These are phyloP conservation scores for Phytoseiulus persimilis DNA, from an alignment of 2,888 invertebrate species.

Conservation along the genomic window DNA sequence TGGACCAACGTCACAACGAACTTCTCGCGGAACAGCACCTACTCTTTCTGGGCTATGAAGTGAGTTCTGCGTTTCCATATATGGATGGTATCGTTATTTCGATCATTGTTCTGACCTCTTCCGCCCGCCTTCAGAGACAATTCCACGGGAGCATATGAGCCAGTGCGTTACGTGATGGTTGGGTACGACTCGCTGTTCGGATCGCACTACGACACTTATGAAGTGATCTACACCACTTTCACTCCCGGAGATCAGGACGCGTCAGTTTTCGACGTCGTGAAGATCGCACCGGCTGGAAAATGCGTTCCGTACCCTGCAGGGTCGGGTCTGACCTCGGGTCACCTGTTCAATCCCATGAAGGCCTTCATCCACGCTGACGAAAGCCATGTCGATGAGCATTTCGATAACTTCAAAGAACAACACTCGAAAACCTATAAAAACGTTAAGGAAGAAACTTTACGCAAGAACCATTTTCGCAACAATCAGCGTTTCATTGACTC, in stretches of 20 bases:
- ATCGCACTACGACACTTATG: slow-evolving; percentile 91
- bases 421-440: slow-evolving; percentile 63
- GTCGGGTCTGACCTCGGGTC: slow-evolving; percentile 64
- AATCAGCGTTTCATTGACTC: slow-evolving; percentile 75
- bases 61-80: not conserved
- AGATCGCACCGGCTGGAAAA: slow-evolving; percentile 40
- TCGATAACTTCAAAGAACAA: slow-evolving; percentile 63
- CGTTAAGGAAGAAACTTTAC: slow-evolving; percentile 60
- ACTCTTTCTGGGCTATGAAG: not conserved
- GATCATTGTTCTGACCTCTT: not conserved
- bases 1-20: not conserved
- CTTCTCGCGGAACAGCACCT: not conserved
- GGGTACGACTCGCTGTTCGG: slow-evolving; percentile 82
- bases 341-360: slow-evolving; percentile 78
- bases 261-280: not conserved
- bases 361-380: slow-evolving; percentile 70
- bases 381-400: slow-evolving; percentile 65
- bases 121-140: slow-evolving; percentile 38
- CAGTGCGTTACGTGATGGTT: slow-evolving; percentile 73
- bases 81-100: not conserved
- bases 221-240: slow-evolving; percentile 55
- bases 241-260: not conserved
- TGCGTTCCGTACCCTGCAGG: slow-evolving; percentile 67
- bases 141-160: slow-evolving; percentile 53
- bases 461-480: slow-evolving; percentile 73